Evolutionary conservation across 2,113 vertebrate genomes (phyloP).

Genomic region (Clarias macrocephalus): DNA sequence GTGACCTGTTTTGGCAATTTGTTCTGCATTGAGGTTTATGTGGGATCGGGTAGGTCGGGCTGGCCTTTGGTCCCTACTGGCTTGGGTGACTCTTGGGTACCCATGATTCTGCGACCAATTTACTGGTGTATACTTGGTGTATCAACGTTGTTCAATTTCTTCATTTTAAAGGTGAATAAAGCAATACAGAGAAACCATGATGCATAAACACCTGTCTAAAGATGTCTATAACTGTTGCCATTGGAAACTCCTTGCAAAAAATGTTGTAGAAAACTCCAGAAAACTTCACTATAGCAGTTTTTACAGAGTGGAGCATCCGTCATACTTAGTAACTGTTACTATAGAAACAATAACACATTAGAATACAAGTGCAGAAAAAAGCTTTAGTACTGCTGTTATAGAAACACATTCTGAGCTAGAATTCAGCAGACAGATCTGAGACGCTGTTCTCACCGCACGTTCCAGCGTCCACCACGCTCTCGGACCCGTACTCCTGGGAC

Average conservation of each 20-base stretch:
- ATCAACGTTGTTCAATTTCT: no score
- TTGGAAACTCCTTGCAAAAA: neutral
- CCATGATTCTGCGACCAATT: no score
- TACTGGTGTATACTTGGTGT: no score
- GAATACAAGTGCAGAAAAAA: neutral
- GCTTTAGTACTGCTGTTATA: neutral
- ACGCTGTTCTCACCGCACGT: slow-evolving; percentile 29
- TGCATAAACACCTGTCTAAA: no score
- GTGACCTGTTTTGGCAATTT: no score
- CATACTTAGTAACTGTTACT: neutral
- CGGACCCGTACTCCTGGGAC: neutral
- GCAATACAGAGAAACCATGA: neutral
- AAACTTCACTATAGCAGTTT: neutral
- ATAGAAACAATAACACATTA: neutral
- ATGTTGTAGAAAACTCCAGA: neutral
- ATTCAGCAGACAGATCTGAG: neutral
- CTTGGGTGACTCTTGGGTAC: no score
- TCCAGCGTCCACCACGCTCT: neutral
- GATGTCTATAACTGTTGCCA: neutral
- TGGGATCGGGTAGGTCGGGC: no score
- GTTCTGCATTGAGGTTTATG: no score
- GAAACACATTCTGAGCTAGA: neutral
- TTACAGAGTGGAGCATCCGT: neutral
- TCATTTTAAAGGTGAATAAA: neutral
- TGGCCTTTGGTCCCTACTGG: no score